phyloP scores from a whole-genome alignment of 2,113 vertebrate species.

The Chamaetylas fuelleborni region DNA sequence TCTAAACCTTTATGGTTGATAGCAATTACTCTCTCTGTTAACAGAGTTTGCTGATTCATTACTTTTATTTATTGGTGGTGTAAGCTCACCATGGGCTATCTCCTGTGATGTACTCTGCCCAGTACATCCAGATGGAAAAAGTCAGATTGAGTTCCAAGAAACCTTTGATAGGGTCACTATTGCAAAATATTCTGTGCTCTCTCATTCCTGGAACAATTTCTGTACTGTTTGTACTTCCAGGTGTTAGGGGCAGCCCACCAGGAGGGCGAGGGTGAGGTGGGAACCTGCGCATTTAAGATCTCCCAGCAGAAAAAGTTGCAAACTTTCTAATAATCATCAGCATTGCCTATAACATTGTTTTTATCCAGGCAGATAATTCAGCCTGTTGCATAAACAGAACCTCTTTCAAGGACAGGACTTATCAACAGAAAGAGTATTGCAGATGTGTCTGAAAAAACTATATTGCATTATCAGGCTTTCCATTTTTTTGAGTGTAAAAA shows the following conservation, averaged over 20 bases:
- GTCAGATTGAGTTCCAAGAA: not conserved
- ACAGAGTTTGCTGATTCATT: not conserved
- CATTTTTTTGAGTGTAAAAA: not conserved
- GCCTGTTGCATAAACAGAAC: not conserved
- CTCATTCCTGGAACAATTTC: not conserved
- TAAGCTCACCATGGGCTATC: not conserved
- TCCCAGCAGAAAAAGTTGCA: not conserved
- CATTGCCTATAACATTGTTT: not conserved
- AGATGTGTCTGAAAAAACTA: not conserved
- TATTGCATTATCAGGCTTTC: not conserved
- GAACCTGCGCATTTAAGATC: not conserved
- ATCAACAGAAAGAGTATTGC: not conserved
- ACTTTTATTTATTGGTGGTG: not conserved
- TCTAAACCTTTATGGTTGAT: not conserved
- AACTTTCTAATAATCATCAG: not conserved
- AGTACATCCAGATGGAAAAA: not conserved
- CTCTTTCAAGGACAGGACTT: not conserved
- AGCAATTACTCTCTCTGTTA: not conserved
- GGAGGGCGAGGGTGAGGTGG: not conserved
- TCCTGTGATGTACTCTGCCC: not conserved
- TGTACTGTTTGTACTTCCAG: not conserved
- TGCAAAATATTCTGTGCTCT: not conserved
- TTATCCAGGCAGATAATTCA: not conserved
- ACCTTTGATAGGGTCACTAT: not conserved
- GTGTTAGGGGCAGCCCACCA: not conserved